A percentile compares a stretch with the other conserved stretches of the same genome.
Evolutionary conservation across 2,113 vertebrate species (phyloP).

Genomic region (Sisor rabdophorus): DNA sequence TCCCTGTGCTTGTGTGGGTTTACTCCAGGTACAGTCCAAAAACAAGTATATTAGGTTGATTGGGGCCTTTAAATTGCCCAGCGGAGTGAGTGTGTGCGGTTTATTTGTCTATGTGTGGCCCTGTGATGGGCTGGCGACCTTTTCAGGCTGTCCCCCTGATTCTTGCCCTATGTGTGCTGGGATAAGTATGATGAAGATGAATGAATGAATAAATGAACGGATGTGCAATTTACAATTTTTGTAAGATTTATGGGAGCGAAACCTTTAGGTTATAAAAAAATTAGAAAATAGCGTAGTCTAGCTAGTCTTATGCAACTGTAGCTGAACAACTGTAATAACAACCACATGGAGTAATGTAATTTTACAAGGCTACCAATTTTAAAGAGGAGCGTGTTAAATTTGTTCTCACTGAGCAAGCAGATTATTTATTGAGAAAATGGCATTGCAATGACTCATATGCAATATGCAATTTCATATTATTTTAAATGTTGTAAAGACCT

Average conservation of each 20-base stretch:
- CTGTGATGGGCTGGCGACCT: too few relatives aligned
- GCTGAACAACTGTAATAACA: background rate
- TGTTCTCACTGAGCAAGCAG: background rate
- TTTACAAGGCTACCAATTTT: background rate
- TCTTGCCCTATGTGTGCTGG: too few relatives aligned
- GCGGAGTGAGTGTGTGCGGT: too few relatives aligned
- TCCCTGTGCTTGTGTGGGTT: too few relatives aligned
- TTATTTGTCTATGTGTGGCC: too few relatives aligned
- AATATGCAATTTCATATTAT: background rate
- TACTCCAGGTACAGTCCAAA: too few relatives aligned
- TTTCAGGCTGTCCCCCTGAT: too few relatives aligned
- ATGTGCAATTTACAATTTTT: background rate
- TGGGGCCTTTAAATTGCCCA: too few relatives aligned
- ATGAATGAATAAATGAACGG: too few relatives aligned
- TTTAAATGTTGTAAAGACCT: background rate
- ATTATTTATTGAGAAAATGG: background rate
- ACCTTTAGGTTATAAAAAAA: background rate
- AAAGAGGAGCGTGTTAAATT: background rate
- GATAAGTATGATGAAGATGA: too few relatives aligned
- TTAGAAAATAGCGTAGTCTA: background rate
- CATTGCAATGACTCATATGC: background rate
- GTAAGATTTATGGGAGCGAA: background rate
- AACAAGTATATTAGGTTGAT: too few relatives aligned
- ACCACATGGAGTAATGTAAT: background rate
- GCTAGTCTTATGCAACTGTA: background rate